Evolutionary conservation across 2,113 vertebrate genomes (phyloP).

Genomic region (Illadopsis cleaveri): DNA sequence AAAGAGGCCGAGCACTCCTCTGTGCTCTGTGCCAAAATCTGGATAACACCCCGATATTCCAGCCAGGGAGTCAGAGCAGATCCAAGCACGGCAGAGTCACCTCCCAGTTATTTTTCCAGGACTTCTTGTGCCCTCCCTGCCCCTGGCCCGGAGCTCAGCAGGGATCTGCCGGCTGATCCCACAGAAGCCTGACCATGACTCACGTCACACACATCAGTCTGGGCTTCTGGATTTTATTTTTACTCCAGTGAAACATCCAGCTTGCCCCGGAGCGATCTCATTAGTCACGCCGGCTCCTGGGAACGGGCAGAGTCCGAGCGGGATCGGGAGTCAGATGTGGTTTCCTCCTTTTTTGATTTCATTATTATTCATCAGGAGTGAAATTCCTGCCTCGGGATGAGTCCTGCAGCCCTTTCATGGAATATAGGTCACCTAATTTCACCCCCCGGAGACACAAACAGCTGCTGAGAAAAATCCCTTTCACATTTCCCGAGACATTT

Average conservation of each 20-base stretch:
- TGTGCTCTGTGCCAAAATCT: fast-evolving
- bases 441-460: slow-evolving; percentile 11
- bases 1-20: fast-evolving
- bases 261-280: slow-evolving; percentile 33
- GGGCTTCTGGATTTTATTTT: slow-evolving; percentile 52
- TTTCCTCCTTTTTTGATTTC: slow-evolving; percentile 28
- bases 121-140: neutral
- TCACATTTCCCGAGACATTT: neutral
- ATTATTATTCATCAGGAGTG: slow-evolving; percentile 35
- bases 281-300: slow-evolving; percentile 43
- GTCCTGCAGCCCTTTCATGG: neutral
- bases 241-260: neutral
- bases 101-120: neutral
- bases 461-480: slow-evolving; percentile 1
- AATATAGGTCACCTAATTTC: slow-evolving; percentile 57
- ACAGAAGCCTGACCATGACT: slow-evolving; percentile 19
- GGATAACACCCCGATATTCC: neutral
- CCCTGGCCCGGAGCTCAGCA: neutral
- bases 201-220: neutral
- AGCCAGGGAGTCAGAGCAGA: neutral
- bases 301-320: neutral
- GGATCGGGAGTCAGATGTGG: slow-evolving; percentile 20
- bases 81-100: neutral
- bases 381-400: slow-evolving; percentile 28
- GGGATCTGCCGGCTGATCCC: neutral